A percentile compares a stretch with the other conserved stretches of the same genome.
Evolutionary conservation across 92 coral and sea anemone genomes (phyloP).

Genomic region (Palythoa grandis): DNA sequence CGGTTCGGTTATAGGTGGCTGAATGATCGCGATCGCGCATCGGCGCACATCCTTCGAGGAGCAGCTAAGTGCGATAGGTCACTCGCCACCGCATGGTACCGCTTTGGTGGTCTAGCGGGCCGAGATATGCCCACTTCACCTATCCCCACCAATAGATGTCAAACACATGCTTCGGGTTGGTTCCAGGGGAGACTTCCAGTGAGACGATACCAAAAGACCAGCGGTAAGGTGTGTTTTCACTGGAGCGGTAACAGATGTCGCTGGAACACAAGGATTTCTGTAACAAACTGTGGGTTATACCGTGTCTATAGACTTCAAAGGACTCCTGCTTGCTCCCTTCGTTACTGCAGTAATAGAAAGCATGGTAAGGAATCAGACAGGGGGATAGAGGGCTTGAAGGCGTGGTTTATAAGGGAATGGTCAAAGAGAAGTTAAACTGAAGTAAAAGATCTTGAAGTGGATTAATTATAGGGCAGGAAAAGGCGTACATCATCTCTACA

Average conservation of each 20-base stretch:
- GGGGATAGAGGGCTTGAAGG: too few relatives aligned
- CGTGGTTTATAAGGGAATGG: too few relatives aligned
- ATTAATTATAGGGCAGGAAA: too few relatives aligned
- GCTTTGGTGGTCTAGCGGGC: slow-evolving; percentile 49
- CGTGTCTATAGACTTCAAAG: slow-evolving; percentile 52
- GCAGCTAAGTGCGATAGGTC: slow-evolving; percentile 32
- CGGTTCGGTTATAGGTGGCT: background rate
- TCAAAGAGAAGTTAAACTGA: too few relatives aligned
- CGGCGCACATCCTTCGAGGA: background rate
- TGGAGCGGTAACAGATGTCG: slow-evolving; percentile 39
- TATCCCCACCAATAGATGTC: slow-evolving; percentile 16
- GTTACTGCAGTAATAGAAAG: slow-evolving; percentile 59
- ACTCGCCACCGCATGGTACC: slow-evolving; percentile 47
- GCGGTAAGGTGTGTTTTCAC: slow-evolving; percentile 48
- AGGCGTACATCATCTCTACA: too few relatives aligned
- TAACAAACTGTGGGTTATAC: slow-evolving; percentile 59
- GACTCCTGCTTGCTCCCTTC: slow-evolving; percentile 43
- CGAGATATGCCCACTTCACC: slow-evolving; percentile 33
- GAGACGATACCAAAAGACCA: slow-evolving; percentile 11
- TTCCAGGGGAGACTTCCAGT: slow-evolving; percentile 37
- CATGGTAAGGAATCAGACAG: background rate
- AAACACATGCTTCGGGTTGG: slow-evolving; percentile 51
- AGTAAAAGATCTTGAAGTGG: too few relatives aligned
- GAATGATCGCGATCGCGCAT: slow-evolving; percentile 25
- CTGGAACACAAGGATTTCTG: slow-evolving; percentile 30